Base-by-base conservation (phyloP, 2,113 vertebrate genomes). In the Tapirus terrestris region DNA sequence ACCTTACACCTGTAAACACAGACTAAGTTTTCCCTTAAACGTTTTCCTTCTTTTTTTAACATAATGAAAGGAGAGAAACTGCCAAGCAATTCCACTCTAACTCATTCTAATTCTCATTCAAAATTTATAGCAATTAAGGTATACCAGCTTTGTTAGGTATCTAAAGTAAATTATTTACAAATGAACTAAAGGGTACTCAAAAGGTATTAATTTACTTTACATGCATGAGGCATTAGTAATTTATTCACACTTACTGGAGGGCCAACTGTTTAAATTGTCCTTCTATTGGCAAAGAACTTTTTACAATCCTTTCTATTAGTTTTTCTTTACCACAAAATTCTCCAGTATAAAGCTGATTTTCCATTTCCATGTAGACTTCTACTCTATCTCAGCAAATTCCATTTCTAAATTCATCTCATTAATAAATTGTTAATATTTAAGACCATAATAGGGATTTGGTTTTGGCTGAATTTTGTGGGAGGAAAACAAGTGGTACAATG, bases 81-180 rank as follows among this genome's bases (percentile, higher is more conserved):
- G 94, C 1, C 16, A 58, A 89, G 10, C 1, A 94, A 89, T 73
- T 61, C 10, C 13, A 63, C 6, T 82, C 0, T 31, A 72, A 90
- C 2, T 91, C 20, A 67, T 93, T 93, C 16, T 91, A 45, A 80
- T 18, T 97, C 48, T 94, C 9, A 58, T n/a, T 91, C 17, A 87
- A 86, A 77, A 21, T 70, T 17, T 43, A n/a, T 27, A 60, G 11
- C 0, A 31, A 27, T 6, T 67, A 80, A 45, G 11, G 9, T 29
- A 58, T 56, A 65, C 13, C 33, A 85, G 33, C 18, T 61, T 65
- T 27, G 5, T 27, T 80, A 81, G 20, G 2, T 73, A 83, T 36
- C 39, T 56, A 58, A 43, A 90, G 31, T 60, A 61, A 39, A 91
- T 51, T 45, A 84, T 84, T 80, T 82, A 79, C 67, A 88, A 60